These are phyloP conservation scores for Papilio glaucus DNA, from an alignment of 1,140 invertebrate species.

Conservation along the genomic window DNA sequence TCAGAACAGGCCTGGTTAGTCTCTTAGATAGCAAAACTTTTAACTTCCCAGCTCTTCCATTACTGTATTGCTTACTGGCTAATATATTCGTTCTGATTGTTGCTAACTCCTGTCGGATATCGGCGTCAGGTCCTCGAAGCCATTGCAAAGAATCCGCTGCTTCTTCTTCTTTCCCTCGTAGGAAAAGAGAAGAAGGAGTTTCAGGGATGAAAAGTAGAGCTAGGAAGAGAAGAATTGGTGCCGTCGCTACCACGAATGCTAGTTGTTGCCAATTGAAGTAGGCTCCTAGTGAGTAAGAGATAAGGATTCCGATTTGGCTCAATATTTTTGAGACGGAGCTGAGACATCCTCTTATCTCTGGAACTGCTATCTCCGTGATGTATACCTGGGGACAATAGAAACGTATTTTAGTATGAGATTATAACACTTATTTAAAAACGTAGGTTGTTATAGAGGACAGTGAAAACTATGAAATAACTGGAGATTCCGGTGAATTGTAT, in stretches of 20 bases:
- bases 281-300: slow-evolving; percentile 91
- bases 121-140: slow-evolving; percentile 89
- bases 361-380: slow-evolving; percentile 94
- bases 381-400: slow-evolving; percentile 87
- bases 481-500: too few relatives aligned
- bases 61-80: slow-evolving; percentile 77
- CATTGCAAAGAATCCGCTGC: slow-evolving; percentile 90
- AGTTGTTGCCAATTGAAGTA: slow-evolving; percentile 92
- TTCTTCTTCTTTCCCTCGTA: slow-evolving; percentile 89
- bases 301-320: slow-evolving; percentile 92
- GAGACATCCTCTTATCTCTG: slow-evolving; percentile 92
- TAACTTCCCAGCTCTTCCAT: slow-evolving; percentile 63
- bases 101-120: slow-evolving; percentile 88
- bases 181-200: slow-evolving; percentile 91
- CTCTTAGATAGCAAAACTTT: slow-evolving; percentile 84
- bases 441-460: too few relatives aligned
- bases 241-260: slow-evolving; percentile 89
- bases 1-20: slow-evolving; percentile 87
- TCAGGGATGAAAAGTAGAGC: slow-evolving; percentile 91
- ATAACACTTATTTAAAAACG: too few relatives aligned
- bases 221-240: slow-evolving; percentile 88
- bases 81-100: slow-evolving; percentile 87
- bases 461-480: too few relatives aligned
- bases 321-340: slow-evolving; percentile 93
- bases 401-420: neutral